phyloP scores from a whole-genome alignment of 2,113 vertebrate genomes.

The Brienomyrus brachyistius region DNA sequence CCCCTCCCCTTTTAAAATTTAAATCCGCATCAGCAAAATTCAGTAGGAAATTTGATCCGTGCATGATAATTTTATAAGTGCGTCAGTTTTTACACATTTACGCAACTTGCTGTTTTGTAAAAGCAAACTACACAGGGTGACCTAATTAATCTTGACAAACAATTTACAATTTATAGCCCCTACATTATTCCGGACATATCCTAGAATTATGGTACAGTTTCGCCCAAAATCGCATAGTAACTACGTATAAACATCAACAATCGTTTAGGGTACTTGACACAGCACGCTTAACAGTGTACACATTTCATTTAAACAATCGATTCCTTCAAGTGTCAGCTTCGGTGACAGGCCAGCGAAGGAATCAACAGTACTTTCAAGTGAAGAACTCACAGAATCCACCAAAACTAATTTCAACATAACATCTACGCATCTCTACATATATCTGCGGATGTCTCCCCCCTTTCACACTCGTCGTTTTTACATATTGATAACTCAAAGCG shows the following conservation, averaged over 20 bases:
- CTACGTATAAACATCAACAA: not conserved
- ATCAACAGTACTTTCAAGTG: conserved; percentile 35
- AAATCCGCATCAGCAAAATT: not conserved
- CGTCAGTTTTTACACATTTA: conserved; percentile 1
- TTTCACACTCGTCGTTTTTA: conserved; percentile 49
- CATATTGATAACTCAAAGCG: conserved; percentile 60
- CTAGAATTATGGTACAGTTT: conserved; percentile 45
- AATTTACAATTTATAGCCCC: conserved; percentile 39
- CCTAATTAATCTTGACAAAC: conserved; percentile 29
- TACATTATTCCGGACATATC: conserved; percentile 27
- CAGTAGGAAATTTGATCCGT: not conserved
- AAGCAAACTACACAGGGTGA: not conserved
- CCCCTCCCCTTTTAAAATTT: not conserved
- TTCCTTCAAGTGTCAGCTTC: not conserved
- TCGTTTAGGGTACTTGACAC: not conserved
- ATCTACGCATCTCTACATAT: conserved; percentile 21
- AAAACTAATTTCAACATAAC: conserved; percentile 38
- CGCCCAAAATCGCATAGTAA: conserved; percentile 21
- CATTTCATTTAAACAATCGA: not conserved
- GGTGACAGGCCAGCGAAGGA: not conserved
- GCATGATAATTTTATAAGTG: not conserved
- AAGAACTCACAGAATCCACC: conserved; percentile 25
- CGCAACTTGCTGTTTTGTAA: not conserved
- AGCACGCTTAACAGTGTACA: not conserved
- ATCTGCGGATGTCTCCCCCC: conserved; percentile 47